Conservation (phyloP, 2,113 vertebrate genomes). For the Aegithalos caudatus region DNA sequence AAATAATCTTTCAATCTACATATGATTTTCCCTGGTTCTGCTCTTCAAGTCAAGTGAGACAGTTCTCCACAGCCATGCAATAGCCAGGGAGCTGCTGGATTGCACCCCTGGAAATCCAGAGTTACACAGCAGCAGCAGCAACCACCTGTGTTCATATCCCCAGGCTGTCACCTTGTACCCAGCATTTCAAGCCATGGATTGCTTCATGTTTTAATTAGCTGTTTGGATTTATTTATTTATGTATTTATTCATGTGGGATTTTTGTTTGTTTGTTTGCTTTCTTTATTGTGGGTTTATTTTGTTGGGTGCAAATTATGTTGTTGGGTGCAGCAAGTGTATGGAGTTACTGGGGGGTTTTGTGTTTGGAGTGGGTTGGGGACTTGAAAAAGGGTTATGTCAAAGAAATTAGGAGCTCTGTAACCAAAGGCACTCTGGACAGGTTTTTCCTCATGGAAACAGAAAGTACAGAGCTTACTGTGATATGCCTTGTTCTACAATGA, state of each 20-base stretch:
- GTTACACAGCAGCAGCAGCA: background rate
- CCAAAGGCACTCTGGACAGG: background rate
- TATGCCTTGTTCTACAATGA: background rate
- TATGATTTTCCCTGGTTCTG: background rate
- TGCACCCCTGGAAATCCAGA: background rate
- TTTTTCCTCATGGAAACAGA: background rate
- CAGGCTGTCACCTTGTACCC: background rate
- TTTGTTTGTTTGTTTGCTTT: background rate
- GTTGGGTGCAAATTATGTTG: background rate
- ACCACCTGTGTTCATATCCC: background rate
- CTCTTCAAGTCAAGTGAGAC: conserved; percentile 49
- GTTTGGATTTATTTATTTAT: background rate
- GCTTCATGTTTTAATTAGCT: background rate
- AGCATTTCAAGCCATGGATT: background rate
- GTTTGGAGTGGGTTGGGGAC: background rate
- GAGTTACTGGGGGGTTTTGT: background rate
- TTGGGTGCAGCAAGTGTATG: background rate
- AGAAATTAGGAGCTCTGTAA: background rate
- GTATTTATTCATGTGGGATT: background rate
- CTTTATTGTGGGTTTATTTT: background rate
- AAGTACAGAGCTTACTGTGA: background rate
- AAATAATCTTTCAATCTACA: background rate
- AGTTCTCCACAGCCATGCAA: conserved; percentile 77
- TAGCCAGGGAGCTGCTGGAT: background rate
- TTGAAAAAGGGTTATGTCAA: background rate